phyloP scores from a whole-genome alignment of 2,797 vertebrate genomes.

The Passerculus sandwichensis region DNA sequence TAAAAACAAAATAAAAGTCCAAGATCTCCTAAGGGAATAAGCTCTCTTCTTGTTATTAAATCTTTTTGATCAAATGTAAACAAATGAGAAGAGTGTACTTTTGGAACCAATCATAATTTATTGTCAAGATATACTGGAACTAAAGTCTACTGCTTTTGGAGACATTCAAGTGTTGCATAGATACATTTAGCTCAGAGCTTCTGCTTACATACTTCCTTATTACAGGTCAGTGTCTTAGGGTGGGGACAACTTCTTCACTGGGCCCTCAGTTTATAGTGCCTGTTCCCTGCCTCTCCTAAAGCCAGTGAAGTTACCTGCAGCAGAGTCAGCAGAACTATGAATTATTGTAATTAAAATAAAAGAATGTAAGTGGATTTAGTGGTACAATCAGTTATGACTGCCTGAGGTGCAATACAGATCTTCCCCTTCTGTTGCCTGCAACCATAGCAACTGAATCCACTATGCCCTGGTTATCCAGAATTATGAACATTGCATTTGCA shows the following conservation, averaged over 20 bases:
- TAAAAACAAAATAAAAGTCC: not conserved
- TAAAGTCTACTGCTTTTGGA: not conserved
- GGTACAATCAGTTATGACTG: constrained; percentile 26
- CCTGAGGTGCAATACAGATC: constrained; percentile 25
- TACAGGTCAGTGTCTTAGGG: not conserved
- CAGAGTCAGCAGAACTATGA: not conserved
- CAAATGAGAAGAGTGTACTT: not conserved
- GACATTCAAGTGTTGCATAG: not conserved
- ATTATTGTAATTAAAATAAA: not conserved
- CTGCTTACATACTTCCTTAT: not conserved
- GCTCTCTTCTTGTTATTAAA: not conserved
- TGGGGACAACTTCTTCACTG: not conserved
- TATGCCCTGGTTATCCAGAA: constrained; percentile 34
- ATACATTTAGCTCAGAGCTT: not conserved
- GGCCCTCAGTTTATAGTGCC: not conserved
- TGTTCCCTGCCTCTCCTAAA: not conserved
- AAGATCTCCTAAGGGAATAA: not conserved
- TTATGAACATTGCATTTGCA: not conserved
- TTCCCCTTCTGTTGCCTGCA: constrained; percentile 49
- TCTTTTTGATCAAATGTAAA: not conserved
- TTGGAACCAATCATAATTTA: not conserved
- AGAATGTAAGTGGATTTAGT: not conserved
- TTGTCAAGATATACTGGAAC: not conserved
- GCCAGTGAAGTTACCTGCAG: not conserved
- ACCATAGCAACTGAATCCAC: constrained; percentile 65